A percentile compares a stretch with the other conserved stretches of the same genome.
These are phyloP conservation scores for Drosophila ironensis DNA, from an alignment of 1,140 invertebrate genomes.

Conservation along the genomic window DNA sequence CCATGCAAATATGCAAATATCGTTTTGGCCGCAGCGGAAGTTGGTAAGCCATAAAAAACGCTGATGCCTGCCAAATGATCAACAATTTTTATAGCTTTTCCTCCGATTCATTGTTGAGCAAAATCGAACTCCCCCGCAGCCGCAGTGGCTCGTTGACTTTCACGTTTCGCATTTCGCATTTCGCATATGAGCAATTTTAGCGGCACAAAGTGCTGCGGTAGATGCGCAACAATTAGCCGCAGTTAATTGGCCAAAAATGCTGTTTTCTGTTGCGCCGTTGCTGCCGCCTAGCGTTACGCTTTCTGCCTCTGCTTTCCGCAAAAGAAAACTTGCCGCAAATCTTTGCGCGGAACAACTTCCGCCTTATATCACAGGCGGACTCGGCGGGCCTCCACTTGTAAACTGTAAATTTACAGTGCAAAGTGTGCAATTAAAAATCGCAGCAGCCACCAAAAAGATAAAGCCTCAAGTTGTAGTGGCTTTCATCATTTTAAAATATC, in stretches of 20 bases:
- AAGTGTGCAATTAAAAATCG: constrained; percentile 59
- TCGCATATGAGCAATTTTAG: constrained; percentile 18
- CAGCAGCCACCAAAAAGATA: constrained; percentile 19
- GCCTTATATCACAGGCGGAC: neutral
- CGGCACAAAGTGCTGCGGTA: constrained; percentile 12
- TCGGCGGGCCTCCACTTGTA: constrained; percentile 7
- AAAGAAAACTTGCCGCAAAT: constrained; percentile 43
- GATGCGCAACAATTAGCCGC: constrained; percentile 75
- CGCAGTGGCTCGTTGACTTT: constrained; percentile 52
- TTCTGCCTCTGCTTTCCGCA: constrained; percentile 47
- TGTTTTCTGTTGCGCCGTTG: constrained; percentile 29
- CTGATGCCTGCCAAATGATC: constrained; percentile 49
- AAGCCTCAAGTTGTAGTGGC: constrained; percentile 37
- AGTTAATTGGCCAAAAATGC: constrained; percentile 75
- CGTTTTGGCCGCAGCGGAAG: constrained; percentile 46
- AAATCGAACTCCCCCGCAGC: constrained; percentile 30
- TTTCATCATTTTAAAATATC: constrained; percentile 54
- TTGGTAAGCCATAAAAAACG: constrained; percentile 35
- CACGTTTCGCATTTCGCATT: constrained; percentile 68
- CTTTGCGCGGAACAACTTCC: constrained; percentile 56
- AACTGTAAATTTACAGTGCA: constrained; percentile 62
- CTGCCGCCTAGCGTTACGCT: constrained; percentile 61
- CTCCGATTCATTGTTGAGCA: neutral
- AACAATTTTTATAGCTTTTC: constrained; percentile 13
- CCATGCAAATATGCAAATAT: constrained; percentile 54